A percentile compares a stretch with the other conserved stretches of the same genome.
These are phyloP conservation scores for Turdus rufiventris DNA, from an alignment of 2,113 vertebrate species.

Conservation along the genomic window DNA sequence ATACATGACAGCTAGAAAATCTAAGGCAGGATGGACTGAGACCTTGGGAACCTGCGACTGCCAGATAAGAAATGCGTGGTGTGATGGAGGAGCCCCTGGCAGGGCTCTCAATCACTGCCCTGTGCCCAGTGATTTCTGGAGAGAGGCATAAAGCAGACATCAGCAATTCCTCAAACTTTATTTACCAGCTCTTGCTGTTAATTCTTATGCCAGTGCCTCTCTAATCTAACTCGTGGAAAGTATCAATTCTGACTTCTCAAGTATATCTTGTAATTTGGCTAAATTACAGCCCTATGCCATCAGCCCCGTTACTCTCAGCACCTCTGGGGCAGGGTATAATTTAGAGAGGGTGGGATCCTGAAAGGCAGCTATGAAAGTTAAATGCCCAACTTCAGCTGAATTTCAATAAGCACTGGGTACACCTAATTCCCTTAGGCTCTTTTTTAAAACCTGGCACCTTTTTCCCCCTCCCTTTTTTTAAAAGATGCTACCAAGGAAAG, in stretches of 20 bases:
- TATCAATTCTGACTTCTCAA: not conserved
- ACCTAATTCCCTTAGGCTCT: conserved; percentile 6
- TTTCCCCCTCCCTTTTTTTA: not conserved
- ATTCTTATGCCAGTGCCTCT: not conserved
- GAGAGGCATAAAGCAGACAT: not conserved
- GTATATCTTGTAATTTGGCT: not conserved
- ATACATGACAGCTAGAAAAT: not conserved
- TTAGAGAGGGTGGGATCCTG: not conserved
- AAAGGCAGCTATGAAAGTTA: not conserved
- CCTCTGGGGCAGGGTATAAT: not conserved
- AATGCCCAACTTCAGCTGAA: not conserved
- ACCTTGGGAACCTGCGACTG: not conserved
- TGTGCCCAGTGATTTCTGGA: not conserved
- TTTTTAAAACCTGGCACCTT: not conserved
- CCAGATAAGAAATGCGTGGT: not conserved
- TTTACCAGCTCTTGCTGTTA: not conserved
- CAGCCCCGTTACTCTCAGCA: not conserved
- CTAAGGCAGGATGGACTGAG: not conserved
- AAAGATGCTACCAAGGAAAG: conserved; percentile 39
- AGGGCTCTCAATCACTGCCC: conserved; percentile 27
- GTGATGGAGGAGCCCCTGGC: not conserved
- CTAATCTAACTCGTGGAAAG: not conserved
- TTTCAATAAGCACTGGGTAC: not conserved
- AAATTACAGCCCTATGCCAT: not conserved
- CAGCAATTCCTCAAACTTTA: not conserved